phyloP scores from a whole-genome alignment of 1,140 invertebrate genomes.

The Calosoma granatense region DNA sequence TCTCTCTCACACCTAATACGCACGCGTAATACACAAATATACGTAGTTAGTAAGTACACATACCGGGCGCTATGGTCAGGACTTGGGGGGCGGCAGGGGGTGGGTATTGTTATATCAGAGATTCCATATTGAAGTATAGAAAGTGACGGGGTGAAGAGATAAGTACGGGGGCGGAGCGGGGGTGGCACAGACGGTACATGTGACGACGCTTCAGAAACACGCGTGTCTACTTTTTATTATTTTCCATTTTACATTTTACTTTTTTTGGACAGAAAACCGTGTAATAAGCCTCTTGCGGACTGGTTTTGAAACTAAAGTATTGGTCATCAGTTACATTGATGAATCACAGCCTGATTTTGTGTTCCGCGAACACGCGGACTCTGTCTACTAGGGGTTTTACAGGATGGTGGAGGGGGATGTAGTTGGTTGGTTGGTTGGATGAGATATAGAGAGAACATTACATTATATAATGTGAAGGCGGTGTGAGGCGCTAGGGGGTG shows the following conservation, averaged over 20 bases:
- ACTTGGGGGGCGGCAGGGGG: too few relatives aligned
- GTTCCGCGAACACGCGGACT: constrained; percentile 21
- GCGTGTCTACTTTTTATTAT: constrained; percentile 3
- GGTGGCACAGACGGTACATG: too few relatives aligned
- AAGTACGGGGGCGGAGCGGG: too few relatives aligned
- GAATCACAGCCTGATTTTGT: constrained; percentile 38
- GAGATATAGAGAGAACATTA: constrained; percentile 4
- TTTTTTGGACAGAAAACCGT: not conserved
- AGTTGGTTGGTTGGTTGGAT: too few relatives aligned
- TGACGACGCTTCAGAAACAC: constrained; percentile 2
- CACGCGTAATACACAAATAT: not conserved
- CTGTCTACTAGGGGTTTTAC: not conserved
- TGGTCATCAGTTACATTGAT: constrained; percentile 31
- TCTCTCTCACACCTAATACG: too few relatives aligned
- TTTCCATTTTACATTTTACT: constrained; percentile 22
- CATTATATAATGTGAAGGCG: too few relatives aligned
- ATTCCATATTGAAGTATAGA: too few relatives aligned
- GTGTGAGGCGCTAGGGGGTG: too few relatives aligned
- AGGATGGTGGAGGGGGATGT: constrained; percentile 15
- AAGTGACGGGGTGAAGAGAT: too few relatives aligned
- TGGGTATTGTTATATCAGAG: too few relatives aligned
- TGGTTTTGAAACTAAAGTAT: constrained; percentile 27
- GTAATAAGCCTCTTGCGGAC: constrained; percentile 9
- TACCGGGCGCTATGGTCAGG: not conserved
- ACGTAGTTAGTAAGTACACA: not conserved